phyloP scores from a whole-genome alignment of 2,888 invertebrate species.

The Stenurella melanura region DNA sequence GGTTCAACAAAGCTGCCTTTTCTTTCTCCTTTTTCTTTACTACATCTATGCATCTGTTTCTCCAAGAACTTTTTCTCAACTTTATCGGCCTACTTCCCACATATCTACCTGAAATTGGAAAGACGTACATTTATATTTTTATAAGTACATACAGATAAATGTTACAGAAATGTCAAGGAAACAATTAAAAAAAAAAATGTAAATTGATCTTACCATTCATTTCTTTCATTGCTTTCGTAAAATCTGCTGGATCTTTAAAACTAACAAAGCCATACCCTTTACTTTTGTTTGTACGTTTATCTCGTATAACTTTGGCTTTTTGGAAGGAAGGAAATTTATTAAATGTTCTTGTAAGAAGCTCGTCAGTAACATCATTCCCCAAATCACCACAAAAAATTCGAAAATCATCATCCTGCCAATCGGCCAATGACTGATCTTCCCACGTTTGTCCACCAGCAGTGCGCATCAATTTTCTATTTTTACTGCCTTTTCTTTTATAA shows the following conservation, averaged over 20 bases:
- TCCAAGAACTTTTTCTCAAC: slow-evolving; percentile 97
- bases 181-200: slow-evolving; percentile 7
- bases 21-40: slow-evolving; percentile 98
- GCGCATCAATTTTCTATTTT: slow-evolving; percentile 84
- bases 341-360: slow-evolving; percentile 96
- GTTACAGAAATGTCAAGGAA: not conserved
- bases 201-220: slow-evolving; percentile 89
- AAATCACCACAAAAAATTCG: slow-evolving; percentile 99
- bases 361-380: slow-evolving; percentile 99
- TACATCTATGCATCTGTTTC: slow-evolving; percentile 91
- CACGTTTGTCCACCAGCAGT: slow-evolving; percentile 96
- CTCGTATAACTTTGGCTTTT: slow-evolving; percentile 95
- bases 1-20: slow-evolving; percentile 87
- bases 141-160: not conserved
- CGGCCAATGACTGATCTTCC: slow-evolving; percentile 95
- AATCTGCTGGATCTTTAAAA: slow-evolving; percentile 98
- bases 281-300: slow-evolving; percentile 97
- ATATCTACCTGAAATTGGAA: slow-evolving; percentile 87
- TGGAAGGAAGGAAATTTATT: slow-evolving; percentile 95
- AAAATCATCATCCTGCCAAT: slow-evolving; percentile 99
- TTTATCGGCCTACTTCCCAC: slow-evolving; percentile 99
- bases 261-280: slow-evolving; percentile 99
- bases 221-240: slow-evolving; percentile 98
- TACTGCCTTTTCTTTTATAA: slow-evolving; percentile 71
- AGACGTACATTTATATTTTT: slow-evolving; percentile 27